phyloP scores from a whole-genome alignment of 2,113 vertebrate species.

The Rallus limicola region DNA sequence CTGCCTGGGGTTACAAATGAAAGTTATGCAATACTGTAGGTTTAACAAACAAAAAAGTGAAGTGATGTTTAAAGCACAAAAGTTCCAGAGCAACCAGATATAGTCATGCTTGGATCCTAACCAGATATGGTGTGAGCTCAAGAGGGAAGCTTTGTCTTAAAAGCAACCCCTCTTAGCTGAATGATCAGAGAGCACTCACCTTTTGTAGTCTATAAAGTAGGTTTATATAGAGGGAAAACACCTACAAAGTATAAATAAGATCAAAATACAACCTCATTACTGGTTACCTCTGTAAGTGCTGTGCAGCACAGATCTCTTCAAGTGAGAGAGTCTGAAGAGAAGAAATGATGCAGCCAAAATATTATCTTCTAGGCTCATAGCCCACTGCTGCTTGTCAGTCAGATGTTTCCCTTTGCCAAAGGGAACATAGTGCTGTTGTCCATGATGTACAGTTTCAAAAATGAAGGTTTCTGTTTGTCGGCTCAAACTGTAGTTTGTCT shows the following conservation, averaged over 20 bases:
- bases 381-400: constrained; percentile 42
- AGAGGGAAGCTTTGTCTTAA: not conserved
- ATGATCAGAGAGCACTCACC: not conserved
- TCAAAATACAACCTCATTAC: constrained; percentile 48
- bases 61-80: not conserved
- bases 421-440: not conserved
- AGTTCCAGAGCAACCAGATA: not conserved
- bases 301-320: not conserved
- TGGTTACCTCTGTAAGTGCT: not conserved
- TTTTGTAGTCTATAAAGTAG: not conserved
- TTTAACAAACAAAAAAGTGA: not conserved
- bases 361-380: constrained; percentile 34
- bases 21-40: not conserved
- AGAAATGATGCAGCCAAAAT: constrained; percentile 47
- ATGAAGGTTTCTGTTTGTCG: not conserved
- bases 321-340: constrained; percentile 10
- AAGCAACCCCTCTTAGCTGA: not conserved
- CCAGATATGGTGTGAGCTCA: not conserved
- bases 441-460: not conserved
- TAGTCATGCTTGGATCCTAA: not conserved
- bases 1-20: not conserved
- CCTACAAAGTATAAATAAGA: constrained; percentile 29
- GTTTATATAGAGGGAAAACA: not conserved
- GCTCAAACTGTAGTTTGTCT: not conserved
- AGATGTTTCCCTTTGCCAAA: constrained; percentile 24